phyloP scores from a whole-genome alignment of 2,888 invertebrate species.

The Corythucha ciliata region DNA sequence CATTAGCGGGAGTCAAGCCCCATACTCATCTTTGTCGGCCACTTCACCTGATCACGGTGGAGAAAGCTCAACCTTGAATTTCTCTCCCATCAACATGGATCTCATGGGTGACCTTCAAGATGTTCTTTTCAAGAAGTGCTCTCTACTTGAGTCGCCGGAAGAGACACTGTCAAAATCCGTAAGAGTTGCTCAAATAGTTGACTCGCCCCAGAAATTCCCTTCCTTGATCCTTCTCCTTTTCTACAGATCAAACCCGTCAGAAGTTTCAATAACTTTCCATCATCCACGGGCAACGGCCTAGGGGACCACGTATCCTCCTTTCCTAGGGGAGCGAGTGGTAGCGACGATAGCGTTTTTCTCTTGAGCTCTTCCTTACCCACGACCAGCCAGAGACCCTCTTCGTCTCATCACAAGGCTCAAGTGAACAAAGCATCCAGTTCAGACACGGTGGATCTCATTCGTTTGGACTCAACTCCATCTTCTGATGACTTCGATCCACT shows the following conservation, averaged over 20 bases:
- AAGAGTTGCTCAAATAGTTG: slow-evolving; percentile 39
- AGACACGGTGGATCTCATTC: slow-evolving; percentile 47
- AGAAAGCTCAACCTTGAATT: slow-evolving; percentile 43
- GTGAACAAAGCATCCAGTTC: slow-evolving; percentile 27
- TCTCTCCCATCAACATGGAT: slow-evolving; percentile 48
- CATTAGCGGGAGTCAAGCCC: slow-evolving; percentile 20
- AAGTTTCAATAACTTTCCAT: slow-evolving; percentile 49
- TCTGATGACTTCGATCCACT: slow-evolving; percentile 62
- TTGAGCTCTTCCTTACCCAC: slow-evolving; percentile 17
- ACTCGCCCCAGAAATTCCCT: no score
- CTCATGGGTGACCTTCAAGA: slow-evolving; percentile 59
- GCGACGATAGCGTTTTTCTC: slow-evolving; percentile 29
- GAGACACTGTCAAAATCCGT: slow-evolving; percentile 43
- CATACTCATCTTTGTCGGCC: slow-evolving; percentile 45
- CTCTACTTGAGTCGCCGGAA: slow-evolving; percentile 19
- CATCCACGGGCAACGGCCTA: slow-evolving; percentile 41
- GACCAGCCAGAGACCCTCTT: slow-evolving; percentile 17
- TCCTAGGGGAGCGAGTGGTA: slow-evolving; percentile 25
- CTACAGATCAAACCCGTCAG: slow-evolving; percentile 53
- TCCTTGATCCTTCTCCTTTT: slow-evolving; percentile 25
- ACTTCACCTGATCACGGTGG: slow-evolving; percentile 47
- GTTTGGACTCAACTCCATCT: slow-evolving; percentile 55
- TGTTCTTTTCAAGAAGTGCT: slow-evolving; percentile 43
- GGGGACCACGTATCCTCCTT: slow-evolving; percentile 36
- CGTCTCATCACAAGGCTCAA: slow-evolving; percentile 32